Conservation (phyloP, 53 echinoderm and acorn worm species). For the Crossaster papposus region DNA sequence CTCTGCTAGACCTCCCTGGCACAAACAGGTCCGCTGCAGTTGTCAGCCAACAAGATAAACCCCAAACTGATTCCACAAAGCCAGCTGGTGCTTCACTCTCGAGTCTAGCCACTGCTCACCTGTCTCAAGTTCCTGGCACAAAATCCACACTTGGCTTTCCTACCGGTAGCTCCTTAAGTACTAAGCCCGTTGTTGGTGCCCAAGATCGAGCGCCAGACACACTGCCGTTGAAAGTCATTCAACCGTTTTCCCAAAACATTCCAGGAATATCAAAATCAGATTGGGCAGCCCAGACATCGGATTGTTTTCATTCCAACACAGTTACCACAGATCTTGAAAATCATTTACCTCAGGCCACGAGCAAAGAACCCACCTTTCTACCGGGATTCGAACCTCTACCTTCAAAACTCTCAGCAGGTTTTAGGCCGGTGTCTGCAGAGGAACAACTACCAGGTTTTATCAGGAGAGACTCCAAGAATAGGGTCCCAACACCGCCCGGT, state of each 20-base stretch:
- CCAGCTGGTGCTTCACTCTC: conserved; percentile 22
- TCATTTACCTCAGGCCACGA: neutral
- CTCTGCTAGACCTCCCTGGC: neutral
- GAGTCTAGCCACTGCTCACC: conserved; percentile 36
- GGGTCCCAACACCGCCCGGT: conserved; percentile 48
- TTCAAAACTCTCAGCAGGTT: conserved; percentile 38
- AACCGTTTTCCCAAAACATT: neutral
- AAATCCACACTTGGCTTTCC: conserved; percentile 18
- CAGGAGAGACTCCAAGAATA: neutral
- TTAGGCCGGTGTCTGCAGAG: conserved; percentile 11
- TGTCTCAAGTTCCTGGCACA: conserved; percentile 12
- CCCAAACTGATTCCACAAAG: neutral
- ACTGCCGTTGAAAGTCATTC: neutral
- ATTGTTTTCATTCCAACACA: neutral
- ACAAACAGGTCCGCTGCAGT: neutral
- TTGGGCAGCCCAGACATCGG: neutral
- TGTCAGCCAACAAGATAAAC: neutral
- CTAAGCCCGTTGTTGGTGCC: neutral
- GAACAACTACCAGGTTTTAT: neutral
- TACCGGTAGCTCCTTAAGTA: neutral
- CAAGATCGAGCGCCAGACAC: neutral
- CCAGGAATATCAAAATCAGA: neutral
- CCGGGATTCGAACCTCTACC: conserved; percentile 8
- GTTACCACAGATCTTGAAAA: neutral
- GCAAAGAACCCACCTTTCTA: neutral